A percentile compares a stretch with the other conserved stretches of the same genome.
Evolutionary conservation across 2,797 vertebrate species (phyloP).

Genomic region (Characodon lateralis): DNA sequence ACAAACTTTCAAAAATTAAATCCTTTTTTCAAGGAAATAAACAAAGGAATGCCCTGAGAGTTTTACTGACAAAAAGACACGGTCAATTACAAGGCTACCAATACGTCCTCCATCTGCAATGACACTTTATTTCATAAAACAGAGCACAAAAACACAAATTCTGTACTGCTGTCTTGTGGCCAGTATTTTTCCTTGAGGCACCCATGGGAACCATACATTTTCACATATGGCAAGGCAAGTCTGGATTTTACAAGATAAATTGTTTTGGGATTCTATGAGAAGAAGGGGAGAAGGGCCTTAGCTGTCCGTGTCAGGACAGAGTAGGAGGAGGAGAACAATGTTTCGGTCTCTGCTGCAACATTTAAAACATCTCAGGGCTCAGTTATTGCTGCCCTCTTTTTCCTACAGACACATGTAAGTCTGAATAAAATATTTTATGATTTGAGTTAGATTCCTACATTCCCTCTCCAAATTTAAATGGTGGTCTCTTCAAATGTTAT

Average conservation of each 20-base stretch:
- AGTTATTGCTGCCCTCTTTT: neutral
- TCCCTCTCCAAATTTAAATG: conserved; percentile 22
- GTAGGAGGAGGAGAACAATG: conserved; percentile 18
- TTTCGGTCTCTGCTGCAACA: conserved; percentile 47
- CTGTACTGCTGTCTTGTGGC: conserved; percentile 56
- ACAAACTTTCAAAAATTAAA: conserved; percentile 28
- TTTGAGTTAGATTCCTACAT: neutral
- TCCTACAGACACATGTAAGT: neutral
- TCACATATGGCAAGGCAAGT: conserved; percentile 68
- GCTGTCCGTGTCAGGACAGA: conserved; percentile 58
- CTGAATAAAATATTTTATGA: neutral
- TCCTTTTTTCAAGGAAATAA: conserved; percentile 10
- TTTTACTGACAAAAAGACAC: conserved; percentile 48
- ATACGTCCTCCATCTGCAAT: conserved; percentile 42
- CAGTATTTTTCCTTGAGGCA: conserved; percentile 67
- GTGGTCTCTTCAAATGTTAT: neutral
- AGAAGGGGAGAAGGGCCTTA: conserved; percentile 61
- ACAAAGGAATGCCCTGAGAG: conserved; percentile 19
- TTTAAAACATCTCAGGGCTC: conserved; percentile 20
- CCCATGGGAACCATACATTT: conserved; percentile 72
- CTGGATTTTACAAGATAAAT: conserved; percentile 71
- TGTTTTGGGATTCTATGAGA: conserved; percentile 73
- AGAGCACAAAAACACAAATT: conserved; percentile 62
- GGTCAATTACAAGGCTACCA: conserved; percentile 58
- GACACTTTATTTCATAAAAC: conserved; percentile 29